Percentiles rank a stretch among this genome's conserved stretches.
These are phyloP conservation scores for Myathropa florea DNA, from an alignment of 2,888 invertebrate species.

Conservation along the genomic window DNA sequence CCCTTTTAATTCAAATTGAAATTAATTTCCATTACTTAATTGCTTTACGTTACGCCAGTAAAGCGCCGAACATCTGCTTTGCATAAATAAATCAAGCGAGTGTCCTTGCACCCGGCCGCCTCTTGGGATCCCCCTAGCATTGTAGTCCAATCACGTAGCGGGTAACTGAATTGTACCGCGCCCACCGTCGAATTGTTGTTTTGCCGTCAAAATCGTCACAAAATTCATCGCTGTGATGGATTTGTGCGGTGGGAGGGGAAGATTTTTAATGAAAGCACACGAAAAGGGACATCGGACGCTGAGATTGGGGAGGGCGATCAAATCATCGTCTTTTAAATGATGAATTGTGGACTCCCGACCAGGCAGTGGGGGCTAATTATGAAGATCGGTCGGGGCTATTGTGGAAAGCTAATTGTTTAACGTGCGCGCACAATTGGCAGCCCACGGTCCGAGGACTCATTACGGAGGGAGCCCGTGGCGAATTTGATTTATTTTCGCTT, in stretches of 20 bases:
- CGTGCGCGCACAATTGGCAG: slow-evolving; percentile 27
- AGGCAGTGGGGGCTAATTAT: neutral
- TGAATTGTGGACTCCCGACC: neutral
- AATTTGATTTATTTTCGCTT: slow-evolving; percentile 24
- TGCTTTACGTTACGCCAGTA: slow-evolving; percentile 56
- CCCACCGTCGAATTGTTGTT: slow-evolving; percentile 5
- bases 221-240: no score
- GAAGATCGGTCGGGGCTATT: neutral
- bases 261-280: slow-evolving; percentile 1
- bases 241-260: neutral
- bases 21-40: slow-evolving; percentile 64
- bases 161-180: slow-evolving; percentile 35
- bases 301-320: slow-evolving; percentile 14
- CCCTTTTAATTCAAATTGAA: slow-evolving; percentile 58
- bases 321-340: neutral
- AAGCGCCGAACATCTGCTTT: slow-evolving; percentile 56
- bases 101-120: slow-evolving; percentile 30
- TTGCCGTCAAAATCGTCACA: slow-evolving; percentile 34
- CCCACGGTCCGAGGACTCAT: slow-evolving; percentile 33
- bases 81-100: slow-evolving; percentile 61
- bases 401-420: slow-evolving; percentile 49
- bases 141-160: slow-evolving; percentile 36
- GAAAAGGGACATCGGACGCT: neutral
- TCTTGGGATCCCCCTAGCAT: neutral
- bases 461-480: slow-evolving; percentile 19